Evolutionary conservation across 2,113 vertebrate species (phyloP), one percentile per base, ranked within the genome.

Genomic region (Montifringilla adamsi): DNA sequence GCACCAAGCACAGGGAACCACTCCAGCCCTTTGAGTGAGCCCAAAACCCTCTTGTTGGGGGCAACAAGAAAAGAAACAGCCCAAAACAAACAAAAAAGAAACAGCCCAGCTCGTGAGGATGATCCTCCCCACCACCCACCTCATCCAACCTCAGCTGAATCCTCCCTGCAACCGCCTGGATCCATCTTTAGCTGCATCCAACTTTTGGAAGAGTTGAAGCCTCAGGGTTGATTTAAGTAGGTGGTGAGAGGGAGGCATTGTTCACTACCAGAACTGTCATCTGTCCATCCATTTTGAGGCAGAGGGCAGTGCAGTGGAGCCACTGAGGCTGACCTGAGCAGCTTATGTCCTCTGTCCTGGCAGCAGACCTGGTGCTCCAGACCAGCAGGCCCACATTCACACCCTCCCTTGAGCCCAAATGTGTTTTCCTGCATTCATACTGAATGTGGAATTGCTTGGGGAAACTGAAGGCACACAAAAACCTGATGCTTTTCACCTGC

Each of bases 81-180:
- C 8, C 9, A 58, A n/a, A 74, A n/a, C 2, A 56, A 28, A 16
- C 7, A 2, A 30, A 27, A 68, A 33, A 88, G 14, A 41, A 90
- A 35, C 15, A 56, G 19, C 12, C 10, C 1, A 2, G 28, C 11
- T 41, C 2, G 1, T 0, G 0, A 87, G 31, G 43, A n/a, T 3
- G 5, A 28, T 3, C 4, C 11, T 27, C 10, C 16, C 50, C 2
- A 8, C 26, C 31, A 62, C 9, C 7, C 0, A 2, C 8, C 15
- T 10, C 2, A 1, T 10, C 43, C 41, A 46, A 6, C 20, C 52
- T 52, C 35, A 47, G 16, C 44, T 46, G 63, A 80, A 33, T 13
- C 18, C 2, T 74, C 24, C 26, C 15, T 31, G 16, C 30, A 47
- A 1, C 1, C 8, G 10, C 2, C 7, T 9, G 9, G 8, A 17